Base-by-base conservation (phyloP, 2,888 invertebrate genomes). In the Coelinius sp. region DNA sequence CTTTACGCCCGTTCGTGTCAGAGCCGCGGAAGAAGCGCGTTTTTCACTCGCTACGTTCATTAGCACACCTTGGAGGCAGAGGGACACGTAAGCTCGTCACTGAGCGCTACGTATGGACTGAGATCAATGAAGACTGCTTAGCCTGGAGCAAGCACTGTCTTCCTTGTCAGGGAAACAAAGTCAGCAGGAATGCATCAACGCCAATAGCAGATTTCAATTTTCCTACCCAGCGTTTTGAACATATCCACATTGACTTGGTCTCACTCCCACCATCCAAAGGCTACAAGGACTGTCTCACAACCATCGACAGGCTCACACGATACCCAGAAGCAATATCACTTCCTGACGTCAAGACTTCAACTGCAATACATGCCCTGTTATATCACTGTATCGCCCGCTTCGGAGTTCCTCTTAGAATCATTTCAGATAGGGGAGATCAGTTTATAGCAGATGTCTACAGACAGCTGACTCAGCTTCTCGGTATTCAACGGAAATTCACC, bases 241-340 rank as follows among this genome's bases (percentile, higher is more conserved):
- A 85, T 65, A 74, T 86, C n/a, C 84, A 84, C 65, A 70, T 85
- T 1, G 86, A 86, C 70, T 67, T 87, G 8, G 79, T 86, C 0
- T 83, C 84, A 1, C 73, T 86, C 10, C 82, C 82, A 25, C 25
- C 66, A 8, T 79, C 81, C 0, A 38, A 76, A 12, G 84, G 81
- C 7, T 82, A 74, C 66, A 71, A 76, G 2, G 87, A 87, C 68
- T 80, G 80, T 22, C 80, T 88, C 4, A 88, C 88, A 0, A 80
- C 81, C 71, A 74, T 83, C 2, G 82, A 84, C 63, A 64, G 84
- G 12, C 79, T 77, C 56, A 74, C 78, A 1, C 76, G 83, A 24
- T 82, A 79, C 78, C 76, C 78, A 0, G 81, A 78, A 52, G 79
- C 80, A 1, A 31, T 78, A 1, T 78, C 81, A 4, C 44, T 83